Base-by-base conservation (phyloP, 30 jellyfish, hydroid and myxozoan species). In the Nemopilema nomurai region DNA sequence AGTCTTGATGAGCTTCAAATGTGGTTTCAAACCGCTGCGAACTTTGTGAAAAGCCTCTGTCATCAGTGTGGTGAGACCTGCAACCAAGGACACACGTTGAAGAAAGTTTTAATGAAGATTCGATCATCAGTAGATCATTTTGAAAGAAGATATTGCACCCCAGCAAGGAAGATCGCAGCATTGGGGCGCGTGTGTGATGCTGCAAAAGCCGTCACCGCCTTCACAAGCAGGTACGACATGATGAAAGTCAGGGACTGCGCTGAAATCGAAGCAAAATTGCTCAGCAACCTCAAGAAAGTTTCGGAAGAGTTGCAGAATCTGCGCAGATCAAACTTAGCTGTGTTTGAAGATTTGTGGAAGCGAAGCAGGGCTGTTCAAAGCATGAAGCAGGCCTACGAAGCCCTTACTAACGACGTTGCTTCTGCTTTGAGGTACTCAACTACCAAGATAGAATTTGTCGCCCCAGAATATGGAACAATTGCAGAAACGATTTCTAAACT, bases 1-100 rank as follows among this genome's bases (percentile, higher is more conserved):
- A 90, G 87, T 0, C 83, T 93, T 7, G 87, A 79, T 27, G 77
- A 93, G 62, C 77, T 93, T 26, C 98, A 93, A 28, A 57, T 53
- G n/a, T 93, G 98, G 98, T 93, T 86, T 83, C 81, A 81, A 53
- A 79, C 96, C 4, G 87, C 91, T 28, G 85, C 74, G 0, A 69
- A 82, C 25, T 78, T 93, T 74, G 62, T 93, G 20, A 87, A 78
- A 27, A 84, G 65, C 18, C 89, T 87, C 18, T 93, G 98, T 62
- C 51, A 41, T 6, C 76, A 73, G 32, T 92, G 98, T 69, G 91
- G 87, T 21, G 18, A 76, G 49, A 69, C 28, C 51, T 92, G 98
- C 88, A 73, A 82, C 66, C 28, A 53, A 8, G 91, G 72, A 22
- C 64, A 90, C 53, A 29, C 87, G 25, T 18, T 92, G 9, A 24